Percentiles rank a stretch among this genome's conserved stretches.
phyloP scores from a whole-genome alignment of 2,888 invertebrate species.

The Meteorus colon region DNA sequence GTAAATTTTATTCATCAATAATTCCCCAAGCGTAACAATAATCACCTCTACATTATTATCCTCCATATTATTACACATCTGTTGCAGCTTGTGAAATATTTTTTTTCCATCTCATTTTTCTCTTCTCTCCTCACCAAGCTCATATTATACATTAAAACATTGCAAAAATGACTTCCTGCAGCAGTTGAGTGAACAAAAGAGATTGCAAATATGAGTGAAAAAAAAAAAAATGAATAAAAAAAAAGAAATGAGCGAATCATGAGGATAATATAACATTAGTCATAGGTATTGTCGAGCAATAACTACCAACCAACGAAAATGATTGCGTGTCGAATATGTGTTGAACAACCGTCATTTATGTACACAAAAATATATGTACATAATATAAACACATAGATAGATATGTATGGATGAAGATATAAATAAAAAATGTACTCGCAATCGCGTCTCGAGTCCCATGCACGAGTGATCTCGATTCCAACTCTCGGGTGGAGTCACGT shows the following conservation, averaged over 20 bases:
- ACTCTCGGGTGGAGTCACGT: slow-evolving; percentile 46
- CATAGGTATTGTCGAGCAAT: neutral
- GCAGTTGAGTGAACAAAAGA: neutral
- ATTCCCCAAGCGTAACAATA: too few species aligned
- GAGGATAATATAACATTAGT: neutral
- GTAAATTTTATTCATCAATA: too few species aligned
- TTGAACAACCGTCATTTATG: slow-evolving; percentile 20
- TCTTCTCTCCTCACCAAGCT: too few species aligned
- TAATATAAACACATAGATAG: neutral
- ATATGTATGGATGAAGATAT: neutral
- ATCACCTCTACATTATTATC: too few species aligned
- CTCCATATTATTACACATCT: too few species aligned
- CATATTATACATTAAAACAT: neutral
- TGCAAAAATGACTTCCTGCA: slow-evolving; percentile 14
- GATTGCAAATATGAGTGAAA: neutral
- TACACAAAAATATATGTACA: neutral
- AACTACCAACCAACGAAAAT: slow-evolving; percentile 5
- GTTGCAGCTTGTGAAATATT: too few species aligned
- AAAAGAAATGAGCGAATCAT: neutral
- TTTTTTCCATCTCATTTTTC: too few species aligned
- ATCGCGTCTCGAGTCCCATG: slow-evolving; percentile 25
- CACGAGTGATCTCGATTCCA: slow-evolving; percentile 47
- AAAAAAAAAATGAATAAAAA: neutral
- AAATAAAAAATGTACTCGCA: neutral
- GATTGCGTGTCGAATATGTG: neutral